Evolutionary conservation across 1,140 invertebrate species (phyloP), one percentile per base, ranked within the genome.

Genomic region (Calosoma granatense): DNA sequence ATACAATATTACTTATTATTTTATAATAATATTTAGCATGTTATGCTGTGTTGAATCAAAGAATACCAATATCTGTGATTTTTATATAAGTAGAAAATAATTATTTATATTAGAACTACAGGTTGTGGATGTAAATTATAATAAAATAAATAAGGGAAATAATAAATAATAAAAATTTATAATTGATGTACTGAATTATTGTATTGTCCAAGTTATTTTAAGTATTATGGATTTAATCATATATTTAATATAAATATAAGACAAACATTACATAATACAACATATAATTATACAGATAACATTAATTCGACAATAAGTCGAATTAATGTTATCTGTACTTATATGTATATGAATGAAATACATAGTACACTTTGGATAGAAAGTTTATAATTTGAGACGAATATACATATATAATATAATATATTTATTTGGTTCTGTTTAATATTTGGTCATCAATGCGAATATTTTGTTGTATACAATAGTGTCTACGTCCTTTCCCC

Each of bases 401-500:
- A 9, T 36, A 9, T 36, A 36, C 26, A 36, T 36, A 9, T n/a
- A n/a, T n/a, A n/a, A n/a, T n/a, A n/a, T n/a, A n/a, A n/a, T n/a
- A n/a, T 36, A 36, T 36, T 36, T 36, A 36, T 36, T 9, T 36
- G 6, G 6, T 36, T 9, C 6, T n/a, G 26, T 36, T 56, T 22
- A 56, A 30, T 41, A 51, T 56, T 52, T 43, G 15, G 21, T 21
- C 55, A 63, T 57, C 2, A 62, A 36, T 55, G 52, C 57, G 11
- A 64, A 58, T 1, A 67, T 20, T 57, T 58, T 59, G 2, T 60
- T 58, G 36, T 67, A 66, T 20, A 67, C 58, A 15, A 62, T 19
- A 20, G 53, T 26, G 17, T 43, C 58, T 1, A 58, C 39, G 56
- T 69, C 63, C 30, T 59, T 63, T 2, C 64, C 70, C 66, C 65